Base-by-base conservation (phyloP, 2,113 vertebrate species). In the Paradoxurus hermaphroditus region DNA sequence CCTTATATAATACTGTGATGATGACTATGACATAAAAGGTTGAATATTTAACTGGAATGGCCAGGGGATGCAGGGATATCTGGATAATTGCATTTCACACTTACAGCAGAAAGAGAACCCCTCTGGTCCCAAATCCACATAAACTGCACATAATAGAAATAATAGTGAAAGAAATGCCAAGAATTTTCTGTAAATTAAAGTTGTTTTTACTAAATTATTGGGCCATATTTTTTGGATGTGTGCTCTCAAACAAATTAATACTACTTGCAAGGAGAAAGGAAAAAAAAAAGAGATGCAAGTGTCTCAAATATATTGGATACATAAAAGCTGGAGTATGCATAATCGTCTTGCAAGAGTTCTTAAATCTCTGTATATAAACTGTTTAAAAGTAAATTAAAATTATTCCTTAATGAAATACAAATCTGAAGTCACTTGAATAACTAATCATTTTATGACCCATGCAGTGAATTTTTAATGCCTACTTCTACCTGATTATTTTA, bases 371-470 rank as follows among this genome's bases (percentile, higher is more conserved):
- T 98, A 98, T 98, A 98, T 98, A 99, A 98, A 98, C 98, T 98
- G 98, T 98, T 99, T 98, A 98, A 99, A 99, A 99, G 98, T 99
- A 99, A 99, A 99, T 99, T 99, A 99, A 99, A 99, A 99, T 98
- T 98, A 99, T 98, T 99, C 98, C 98, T 99, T 99, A 99, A 99
- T 99, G 98, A 99, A 99, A 99, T 98, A 99, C 98, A 99, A 98
- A 98, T 99, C 98, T 98, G 98, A 98, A 99, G 98, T 98, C 99
- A 98, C 98, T 98, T 97, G 98, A 99, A 99, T 98, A 98, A 98
- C 98, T 99, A 99, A 98, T 99, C 97, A 46, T 99, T 99, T 98
- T 99, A 99, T 99, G 98, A 98, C 98, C 99, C 98, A 98, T 98
- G 98, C 97, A 98, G 98, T 98, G 98, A 99, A 99, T 99, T 98